Conservation (phyloP, 1,140 invertebrate genomes). For the Polypedilum pembai region DNA sequence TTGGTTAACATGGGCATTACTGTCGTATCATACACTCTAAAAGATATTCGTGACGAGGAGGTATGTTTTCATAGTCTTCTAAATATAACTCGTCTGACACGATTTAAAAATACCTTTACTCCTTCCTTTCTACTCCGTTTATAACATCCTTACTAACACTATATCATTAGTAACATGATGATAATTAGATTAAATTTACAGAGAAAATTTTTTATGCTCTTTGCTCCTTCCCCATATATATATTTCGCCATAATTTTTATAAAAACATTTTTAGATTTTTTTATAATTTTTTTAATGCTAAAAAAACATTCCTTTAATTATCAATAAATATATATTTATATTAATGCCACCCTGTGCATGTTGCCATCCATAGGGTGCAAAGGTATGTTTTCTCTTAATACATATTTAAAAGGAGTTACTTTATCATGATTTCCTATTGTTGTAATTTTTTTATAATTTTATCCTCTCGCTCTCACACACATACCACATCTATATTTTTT, state of each 20-base stretch:
- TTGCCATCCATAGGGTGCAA: conserved; percentile 47
- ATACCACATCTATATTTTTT: no score
- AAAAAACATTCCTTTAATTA: conserved; percentile 29
- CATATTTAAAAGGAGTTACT: no score
- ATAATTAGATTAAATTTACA: neutral
- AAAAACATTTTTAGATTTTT: neutral
- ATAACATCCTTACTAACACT: no score
- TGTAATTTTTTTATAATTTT: no score
- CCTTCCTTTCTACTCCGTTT: no score
- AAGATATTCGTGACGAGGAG: conserved; percentile 96
- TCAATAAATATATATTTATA: neutral
- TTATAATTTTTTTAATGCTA: conserved; percentile 1
- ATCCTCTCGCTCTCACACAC: no score
- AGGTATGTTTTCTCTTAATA: conserved; percentile 39
- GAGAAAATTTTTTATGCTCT: conserved; percentile 28
- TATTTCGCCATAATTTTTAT: neutral
- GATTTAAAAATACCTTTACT: no score
- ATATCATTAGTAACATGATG: no score
- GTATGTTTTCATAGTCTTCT: conserved; percentile 47
- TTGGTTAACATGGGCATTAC: conserved; percentile 97
- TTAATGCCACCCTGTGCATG: conserved; percentile 32
- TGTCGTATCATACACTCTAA: conserved; percentile 95
- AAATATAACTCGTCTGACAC: no score
- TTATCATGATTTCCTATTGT: no score
- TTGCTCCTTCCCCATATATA: neutral